A percentile compares a stretch with the other conserved stretches of the same genome.
Evolutionary conservation across 2,888 invertebrate genomes (phyloP).

Genomic region (Diarsia rubi): DNA sequence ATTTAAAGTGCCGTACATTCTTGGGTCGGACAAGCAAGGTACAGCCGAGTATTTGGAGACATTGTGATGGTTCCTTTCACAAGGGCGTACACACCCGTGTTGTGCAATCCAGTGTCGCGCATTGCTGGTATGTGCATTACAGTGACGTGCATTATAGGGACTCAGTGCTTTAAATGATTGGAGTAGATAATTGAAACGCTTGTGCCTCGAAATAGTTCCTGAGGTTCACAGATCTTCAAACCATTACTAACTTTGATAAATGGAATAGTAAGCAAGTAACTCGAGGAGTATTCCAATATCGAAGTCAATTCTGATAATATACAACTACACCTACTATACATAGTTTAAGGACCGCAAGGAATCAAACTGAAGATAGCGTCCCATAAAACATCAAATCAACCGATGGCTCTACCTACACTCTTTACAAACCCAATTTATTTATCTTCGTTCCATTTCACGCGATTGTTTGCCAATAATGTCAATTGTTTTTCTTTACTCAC

Average conservation of each 20-base stretch:
- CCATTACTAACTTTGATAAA: neutral
- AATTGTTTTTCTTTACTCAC: constrained; percentile 36
- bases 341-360: neutral
- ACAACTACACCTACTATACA: neutral
- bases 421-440: constrained; percentile 36
- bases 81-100: too few species aligned
- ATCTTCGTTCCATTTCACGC: constrained; percentile 36
- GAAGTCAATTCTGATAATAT: neutral
- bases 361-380: neutral
- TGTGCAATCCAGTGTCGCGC: too few species aligned
- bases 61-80: too few species aligned
- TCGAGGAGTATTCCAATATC: neutral
- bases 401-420: neutral
- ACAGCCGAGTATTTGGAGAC: too few species aligned
- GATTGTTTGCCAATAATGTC: constrained; percentile 42
- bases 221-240: constrained; percentile 13
- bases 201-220: constrained; percentile 18
- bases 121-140: too few species aligned
- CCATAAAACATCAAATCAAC: constrained; percentile 16
- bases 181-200: constrained; percentile 32
- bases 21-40: too few species aligned
- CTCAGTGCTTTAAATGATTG: constrained; percentile 20
- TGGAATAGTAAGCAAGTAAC: neutral
- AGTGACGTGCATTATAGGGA: too few species aligned
- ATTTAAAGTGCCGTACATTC: too few species aligned